Base-by-base conservation (phyloP, 1,140 invertebrate genomes). In the Drosophila melanica region DNA sequence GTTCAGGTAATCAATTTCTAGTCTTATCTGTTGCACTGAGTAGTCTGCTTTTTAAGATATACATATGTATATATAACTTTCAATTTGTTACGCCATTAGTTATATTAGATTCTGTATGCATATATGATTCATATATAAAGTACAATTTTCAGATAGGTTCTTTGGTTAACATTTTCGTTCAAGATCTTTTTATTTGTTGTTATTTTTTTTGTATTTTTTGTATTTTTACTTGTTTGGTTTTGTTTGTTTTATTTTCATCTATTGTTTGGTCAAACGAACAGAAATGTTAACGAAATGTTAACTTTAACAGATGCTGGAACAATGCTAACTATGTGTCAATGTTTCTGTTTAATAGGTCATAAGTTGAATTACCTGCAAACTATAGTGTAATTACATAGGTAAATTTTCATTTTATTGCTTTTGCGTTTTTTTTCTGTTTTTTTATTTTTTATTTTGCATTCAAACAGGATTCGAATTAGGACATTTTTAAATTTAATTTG, bases 1-100 rank as follows among this genome's bases (percentile, higher is more conserved):
- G 84, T 89, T 89, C 84, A 89, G 84, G 84, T 89, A 89, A 89
- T 89, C 73, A 89, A 89, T 89, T 89, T 89, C 84, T 89, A 89
- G 84, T 89, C 84, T 89, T 89, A 77, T 89, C 80, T 89, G 84
- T 89, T 89, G 80, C 84, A 89, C 84, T 89, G 84, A 89, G 85
- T 89, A 89, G 84, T 89, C 84, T 89, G 84, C 84, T 65, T 73
- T 71, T 71, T 59, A 75, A 64, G 66, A 75, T 69, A 72, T 45
- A 66, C 64, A 67, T 53, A 51, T 42, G 27, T 66, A 54, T 53
- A 69, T 47, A 53, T 60, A 60, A 55, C 37, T 66, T 50, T 66
- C 30, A 50, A 58, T 73, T 27, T 73, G 54, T 67, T 55, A 14
- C 18, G 48, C 65, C 35, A 8, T 55, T 63, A 47, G 48, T 47